Evolutionary conservation across 2,113 vertebrate genomes (phyloP).

Genomic region (Prionailurus viverrinus): DNA sequence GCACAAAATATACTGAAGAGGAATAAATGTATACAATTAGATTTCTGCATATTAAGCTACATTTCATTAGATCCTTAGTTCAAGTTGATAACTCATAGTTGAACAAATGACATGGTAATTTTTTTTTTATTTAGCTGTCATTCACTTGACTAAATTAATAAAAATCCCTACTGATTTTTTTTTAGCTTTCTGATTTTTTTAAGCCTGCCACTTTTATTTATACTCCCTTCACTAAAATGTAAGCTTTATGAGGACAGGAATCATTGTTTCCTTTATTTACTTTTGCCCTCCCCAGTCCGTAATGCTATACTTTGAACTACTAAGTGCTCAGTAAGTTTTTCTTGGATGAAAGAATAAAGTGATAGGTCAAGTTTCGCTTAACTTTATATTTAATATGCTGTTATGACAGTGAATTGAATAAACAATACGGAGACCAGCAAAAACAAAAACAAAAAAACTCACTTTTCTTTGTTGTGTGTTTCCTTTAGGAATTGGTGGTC

Average conservation of each 20-base stretch:
- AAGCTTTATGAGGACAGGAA: background rate
- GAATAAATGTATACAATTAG: background rate
- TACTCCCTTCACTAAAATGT: background rate
- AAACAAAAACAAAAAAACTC: background rate
- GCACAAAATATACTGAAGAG: background rate
- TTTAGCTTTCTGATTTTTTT: background rate
- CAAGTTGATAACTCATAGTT: background rate
- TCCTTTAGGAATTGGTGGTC: slow-evolving; percentile 7
- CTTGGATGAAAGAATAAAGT: background rate
- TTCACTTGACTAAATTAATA: background rate
- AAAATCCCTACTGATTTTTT: background rate
- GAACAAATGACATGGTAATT: background rate
- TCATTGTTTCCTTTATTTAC: background rate
- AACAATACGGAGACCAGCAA: background rate
- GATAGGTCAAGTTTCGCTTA: background rate
- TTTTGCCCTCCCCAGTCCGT: background rate
- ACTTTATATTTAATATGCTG: background rate
- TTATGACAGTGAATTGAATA: background rate
- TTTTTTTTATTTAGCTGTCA: background rate
- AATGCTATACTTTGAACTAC: background rate
- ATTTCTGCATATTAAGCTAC: background rate
- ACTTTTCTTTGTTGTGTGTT: background rate
- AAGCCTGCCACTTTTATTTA: background rate
- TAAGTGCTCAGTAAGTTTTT: background rate
- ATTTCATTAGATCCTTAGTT: background rate